A percentile compares a stretch with the other conserved stretches of the same genome.
phyloP scores from a whole-genome alignment of 2,888 invertebrate genomes.

The Cataglyphis cursor region DNA sequence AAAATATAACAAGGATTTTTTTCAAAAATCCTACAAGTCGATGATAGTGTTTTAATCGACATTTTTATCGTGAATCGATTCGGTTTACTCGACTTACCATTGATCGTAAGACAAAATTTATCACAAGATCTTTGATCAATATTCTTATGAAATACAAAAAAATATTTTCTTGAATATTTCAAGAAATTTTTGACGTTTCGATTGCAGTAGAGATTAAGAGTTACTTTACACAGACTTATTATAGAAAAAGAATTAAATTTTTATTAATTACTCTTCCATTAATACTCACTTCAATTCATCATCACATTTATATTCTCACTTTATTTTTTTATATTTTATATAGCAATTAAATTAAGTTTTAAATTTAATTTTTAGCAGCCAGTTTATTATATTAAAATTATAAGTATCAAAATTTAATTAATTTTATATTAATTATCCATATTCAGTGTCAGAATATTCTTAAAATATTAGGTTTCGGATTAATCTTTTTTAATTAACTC shows the following conservation, averaged over 20 bases:
- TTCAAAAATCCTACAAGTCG: not conserved
- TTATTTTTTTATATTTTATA: not conserved
- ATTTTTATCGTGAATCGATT: constrained; percentile 38
- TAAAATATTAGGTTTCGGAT: not conserved
- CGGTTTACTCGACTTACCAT: constrained; percentile 29
- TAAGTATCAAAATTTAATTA: constrained; percentile 13
- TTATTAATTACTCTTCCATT: not conserved
- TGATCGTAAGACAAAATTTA: constrained; percentile 12
- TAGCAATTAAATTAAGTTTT: constrained; percentile 8
- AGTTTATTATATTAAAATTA: not conserved
- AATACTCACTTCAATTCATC: not conserved
- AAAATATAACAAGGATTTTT: constrained; percentile 20
- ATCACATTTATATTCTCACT: constrained; percentile 33
- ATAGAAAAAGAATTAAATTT: not conserved
- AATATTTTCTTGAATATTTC: not conserved
- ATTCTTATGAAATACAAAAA: constrained; percentile 25
- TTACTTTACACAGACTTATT: constrained; percentile 4
- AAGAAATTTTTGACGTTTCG: not conserved
- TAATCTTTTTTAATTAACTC: constrained; percentile 8
- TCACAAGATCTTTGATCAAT: constrained; percentile 11
- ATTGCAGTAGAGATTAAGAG: not conserved
- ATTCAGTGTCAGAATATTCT: not conserved
- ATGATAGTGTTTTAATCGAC: constrained; percentile 25
- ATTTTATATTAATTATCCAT: not conserved
- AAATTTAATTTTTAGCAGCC: not conserved